Percentiles rank a stretch among this genome's conserved stretches.
Evolutionary conservation across 2,797 vertebrate genomes (phyloP).

Genomic region (Kryptolebias ocellatus): DNA sequence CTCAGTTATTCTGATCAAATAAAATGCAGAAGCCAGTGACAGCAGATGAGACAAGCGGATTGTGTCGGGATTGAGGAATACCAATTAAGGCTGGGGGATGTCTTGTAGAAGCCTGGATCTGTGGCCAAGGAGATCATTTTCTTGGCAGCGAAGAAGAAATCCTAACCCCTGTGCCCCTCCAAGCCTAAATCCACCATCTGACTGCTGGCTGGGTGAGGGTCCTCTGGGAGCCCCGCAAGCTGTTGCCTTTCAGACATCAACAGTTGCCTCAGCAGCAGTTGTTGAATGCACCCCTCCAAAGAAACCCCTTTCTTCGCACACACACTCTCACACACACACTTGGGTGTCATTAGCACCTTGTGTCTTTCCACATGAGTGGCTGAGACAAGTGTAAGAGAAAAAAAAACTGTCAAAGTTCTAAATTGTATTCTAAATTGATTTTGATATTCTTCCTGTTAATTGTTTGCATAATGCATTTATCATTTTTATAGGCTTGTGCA

Average conservation of each 20-base stretch:
- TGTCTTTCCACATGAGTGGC: constrained; percentile 51
- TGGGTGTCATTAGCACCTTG: constrained; percentile 60
- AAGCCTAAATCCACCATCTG: constrained; percentile 75
- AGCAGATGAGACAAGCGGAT: constrained; percentile 47
- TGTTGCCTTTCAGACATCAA: constrained; percentile 78
- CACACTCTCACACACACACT: constrained; percentile 28
- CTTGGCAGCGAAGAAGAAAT: constrained; percentile 66
- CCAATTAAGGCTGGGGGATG: constrained; percentile 68
- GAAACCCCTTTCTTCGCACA: constrained; percentile 17
- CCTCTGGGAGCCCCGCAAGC: constrained; percentile 75
- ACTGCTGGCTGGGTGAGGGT: constrained; percentile 69
- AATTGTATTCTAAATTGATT: background rate
- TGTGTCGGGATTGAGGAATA: constrained; percentile 58
- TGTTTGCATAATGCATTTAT: constrained; percentile 1
- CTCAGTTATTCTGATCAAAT: constrained; percentile 53
- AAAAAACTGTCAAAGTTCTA: background rate
- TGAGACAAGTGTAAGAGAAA: constrained; percentile 8
- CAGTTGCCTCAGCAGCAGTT: constrained; percentile 81
- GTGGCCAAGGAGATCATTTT: constrained; percentile 73
- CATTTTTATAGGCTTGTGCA: background rate
- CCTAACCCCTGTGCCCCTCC: constrained; percentile 71
- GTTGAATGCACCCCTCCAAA: constrained; percentile 56
- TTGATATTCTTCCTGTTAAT: background rate
- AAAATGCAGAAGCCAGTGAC: constrained; percentile 8
- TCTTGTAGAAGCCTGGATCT: constrained; percentile 65